phyloP scores from a whole-genome alignment of 2,113 vertebrate genomes.

The Nothobranchius kuhntae region DNA sequence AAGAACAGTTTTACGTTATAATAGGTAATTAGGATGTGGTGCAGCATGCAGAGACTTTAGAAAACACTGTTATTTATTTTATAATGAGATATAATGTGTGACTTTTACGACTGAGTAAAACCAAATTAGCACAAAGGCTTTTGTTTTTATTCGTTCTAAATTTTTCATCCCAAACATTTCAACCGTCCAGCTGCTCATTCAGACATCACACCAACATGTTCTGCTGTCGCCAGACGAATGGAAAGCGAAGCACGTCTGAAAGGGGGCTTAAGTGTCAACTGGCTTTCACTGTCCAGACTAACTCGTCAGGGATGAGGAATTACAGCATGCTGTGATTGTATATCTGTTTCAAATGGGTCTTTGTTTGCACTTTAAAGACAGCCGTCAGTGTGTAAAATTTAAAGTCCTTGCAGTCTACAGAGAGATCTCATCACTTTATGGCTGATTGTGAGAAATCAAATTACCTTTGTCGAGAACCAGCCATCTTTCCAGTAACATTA shows the following conservation, averaged over 20 bases:
- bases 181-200: not conserved
- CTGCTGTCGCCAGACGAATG: not conserved
- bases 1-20: not conserved
- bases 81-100: not conserved
- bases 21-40: not conserved
- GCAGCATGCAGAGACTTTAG: not conserved
- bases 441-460: not conserved
- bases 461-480: not conserved
- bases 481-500: not conserved
- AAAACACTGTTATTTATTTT: not conserved
- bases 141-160: not conserved
- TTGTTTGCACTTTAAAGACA: not conserved
- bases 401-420: not conserved
- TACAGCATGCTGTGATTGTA: too few relatives aligned
- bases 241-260: slow-evolving; percentile 2
- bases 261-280: not conserved
- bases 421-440: not conserved
- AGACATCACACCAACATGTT: not conserved
- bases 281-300: not conserved
- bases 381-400: not conserved
- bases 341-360: not conserved
- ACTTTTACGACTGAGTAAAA: not conserved
- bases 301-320: not conserved
- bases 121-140: not conserved
- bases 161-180: too few relatives aligned